Evolutionary conservation across 2,797 vertebrate genomes (phyloP), one percentile per base, ranked within the genome.

Genomic region (Anolis apletophallus): DNA sequence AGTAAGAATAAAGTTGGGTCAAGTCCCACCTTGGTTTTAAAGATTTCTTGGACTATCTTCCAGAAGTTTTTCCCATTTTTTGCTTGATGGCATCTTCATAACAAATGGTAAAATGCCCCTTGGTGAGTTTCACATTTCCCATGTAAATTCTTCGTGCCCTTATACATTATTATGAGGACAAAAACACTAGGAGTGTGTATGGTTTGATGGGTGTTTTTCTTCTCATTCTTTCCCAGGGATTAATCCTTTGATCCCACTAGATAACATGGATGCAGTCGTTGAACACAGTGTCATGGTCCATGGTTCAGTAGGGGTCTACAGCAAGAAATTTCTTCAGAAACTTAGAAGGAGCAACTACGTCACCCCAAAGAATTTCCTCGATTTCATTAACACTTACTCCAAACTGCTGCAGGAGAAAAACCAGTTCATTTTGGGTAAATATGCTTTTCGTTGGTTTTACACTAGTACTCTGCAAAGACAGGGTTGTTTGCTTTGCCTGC

Each of bases 291-390:
- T 98, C 79, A 95, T 97, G 98, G 98, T 99, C 52, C 98, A 99
- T 10, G 90, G 95, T 26, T 98, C 97, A 0, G 98, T 99, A 32
- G 97, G 93, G 0, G 89, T 97, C 4, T 98, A 97, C 95, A 99
- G 99, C 95, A 97, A 96, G 81, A 95, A 94, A 0, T 99, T 99
- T 88, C 97, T 96, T 50, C 98, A 98, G 94, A 99, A 98, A 90
- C 93, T 98, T 84, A 96, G 98, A 17, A 97, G 98, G 69, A 97
- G 95, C 88, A 99, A 99, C 95, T 98, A 97, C 0, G 98, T 99
- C 17, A 99, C 98, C 1, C 98, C 99, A 16, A 99, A 99, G 96
- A 99, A 99, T 92, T 99, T 97, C 94, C 96, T 99, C 77, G 99
- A 99, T 89, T 99, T 99, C 86, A 98, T 99, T 79, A 97, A 93